A percentile compares a stretch with the other conserved stretches of the same genome.
Evolutionary conservation across 2,113 vertebrate genomes (phyloP).

Genomic region (Urocolius indicus): DNA sequence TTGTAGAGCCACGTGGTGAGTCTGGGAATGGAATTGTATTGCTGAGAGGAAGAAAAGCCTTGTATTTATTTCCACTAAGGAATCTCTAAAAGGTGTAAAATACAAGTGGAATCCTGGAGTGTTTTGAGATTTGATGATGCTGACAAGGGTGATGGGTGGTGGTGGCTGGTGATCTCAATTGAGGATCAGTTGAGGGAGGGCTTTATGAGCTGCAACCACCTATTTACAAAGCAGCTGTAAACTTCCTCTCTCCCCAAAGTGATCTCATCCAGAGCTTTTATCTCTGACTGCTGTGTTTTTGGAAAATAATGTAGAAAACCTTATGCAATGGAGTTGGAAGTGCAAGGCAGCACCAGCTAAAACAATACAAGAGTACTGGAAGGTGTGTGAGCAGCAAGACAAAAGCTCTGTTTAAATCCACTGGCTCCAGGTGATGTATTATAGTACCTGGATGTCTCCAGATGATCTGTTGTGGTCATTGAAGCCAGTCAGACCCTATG

Average conservation of each 20-base stretch:
- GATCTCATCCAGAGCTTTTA: neutral
- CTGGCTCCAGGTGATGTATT: neutral
- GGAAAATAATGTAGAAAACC: neutral
- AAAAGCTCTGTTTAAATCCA: neutral
- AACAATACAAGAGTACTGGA: neutral
- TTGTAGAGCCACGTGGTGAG: neutral
- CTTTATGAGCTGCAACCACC: neutral
- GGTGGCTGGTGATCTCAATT: neutral
- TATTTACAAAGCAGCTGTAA: neutral
- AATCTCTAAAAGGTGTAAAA: neutral
- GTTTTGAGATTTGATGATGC: neutral
- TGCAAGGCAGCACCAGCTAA: neutral
- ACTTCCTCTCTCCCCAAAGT: neutral
- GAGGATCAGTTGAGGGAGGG: neutral
- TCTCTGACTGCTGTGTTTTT: neutral
- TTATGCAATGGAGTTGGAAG: neutral
- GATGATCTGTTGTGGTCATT: neutral
- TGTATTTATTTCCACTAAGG: rapidly evolving
- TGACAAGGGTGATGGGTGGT: neutral
- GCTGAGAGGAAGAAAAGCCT: neutral
- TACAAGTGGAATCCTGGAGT: rapidly evolving
- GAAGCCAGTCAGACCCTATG: neutral
- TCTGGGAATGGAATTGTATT: neutral
- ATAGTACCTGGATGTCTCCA: neutral
- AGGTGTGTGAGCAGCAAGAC: neutral